Base-by-base conservation (phyloP, 2,113 vertebrate genomes). In the Peromyscus maniculatus region DNA sequence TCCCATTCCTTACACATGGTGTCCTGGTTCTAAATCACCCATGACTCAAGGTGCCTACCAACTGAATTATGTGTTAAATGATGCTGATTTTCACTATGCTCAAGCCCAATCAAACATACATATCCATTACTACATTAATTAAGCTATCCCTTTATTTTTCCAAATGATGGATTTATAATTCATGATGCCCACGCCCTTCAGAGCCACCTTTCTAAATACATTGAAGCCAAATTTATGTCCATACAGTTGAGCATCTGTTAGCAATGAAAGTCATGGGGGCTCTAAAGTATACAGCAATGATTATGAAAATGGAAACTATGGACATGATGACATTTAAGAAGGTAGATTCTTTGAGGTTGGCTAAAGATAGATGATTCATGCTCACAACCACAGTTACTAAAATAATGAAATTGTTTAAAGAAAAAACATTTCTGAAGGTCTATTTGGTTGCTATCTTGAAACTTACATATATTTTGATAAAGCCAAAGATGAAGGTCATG, bases 91-190 rank as follows among this genome's bases (percentile, higher is more conserved):
- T 59, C 55, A 77, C 11, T 52, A 66, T 59, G 7, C 43, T 83
- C 22, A 94, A 62, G 39, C 4, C 82, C 72, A 59, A 17, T 95
- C 67, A 95, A 24, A 87, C 31, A 96, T 80, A 75, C 10, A 43
- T 24, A 86, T 3, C 1, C 46, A 52, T 55, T 71, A 89, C 31
- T 49, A 24, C 49, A 28, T 49, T 69, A 31, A 33, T 66, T 77
- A 82, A 95, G 28, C 62, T 55, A 62, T 36, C 43, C 24, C 33
- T 87, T 43, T 74, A n/a, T 89, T 97, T 96, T 91, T 78, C 87
- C 11, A 74, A 93, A 21, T 11, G 2, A 13, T 72, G 66, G 31
- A 82, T 89, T 24, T 93, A 10, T 0, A 87, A 59, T 22, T 66
- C 36, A 55, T 87, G 22, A 55, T 82, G 19, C 67, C 49, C 10